A percentile compares a stretch with the other conserved stretches of the same genome.
Conservation (phyloP, 2,797 vertebrate genomes). For the Myiotriccus ornatus region DNA sequence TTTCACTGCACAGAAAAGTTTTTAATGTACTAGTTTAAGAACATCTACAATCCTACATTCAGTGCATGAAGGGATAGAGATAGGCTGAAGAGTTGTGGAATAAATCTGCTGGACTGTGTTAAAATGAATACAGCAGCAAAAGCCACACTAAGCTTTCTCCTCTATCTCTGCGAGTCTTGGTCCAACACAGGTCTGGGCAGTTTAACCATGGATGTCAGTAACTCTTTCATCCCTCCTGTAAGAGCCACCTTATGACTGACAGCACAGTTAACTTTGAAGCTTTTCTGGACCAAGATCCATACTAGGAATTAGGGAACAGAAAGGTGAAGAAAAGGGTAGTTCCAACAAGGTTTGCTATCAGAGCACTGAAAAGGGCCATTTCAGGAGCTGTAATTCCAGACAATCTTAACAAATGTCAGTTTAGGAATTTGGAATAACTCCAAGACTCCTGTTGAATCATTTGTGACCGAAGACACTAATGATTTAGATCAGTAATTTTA, state of each 20-base stretch:
- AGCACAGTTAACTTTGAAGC: background rate
- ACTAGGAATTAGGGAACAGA: background rate
- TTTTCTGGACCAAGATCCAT: background rate
- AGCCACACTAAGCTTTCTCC: background rate
- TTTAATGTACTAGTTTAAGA: background rate
- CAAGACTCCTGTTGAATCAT: background rate
- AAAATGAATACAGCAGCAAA: background rate
- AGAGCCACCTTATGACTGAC: background rate
- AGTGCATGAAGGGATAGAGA: background rate
- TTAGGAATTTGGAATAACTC: background rate
- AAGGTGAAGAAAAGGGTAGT: background rate
- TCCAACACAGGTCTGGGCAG: background rate
- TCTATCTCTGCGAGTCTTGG: background rate
- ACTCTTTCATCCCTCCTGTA: accelerated
- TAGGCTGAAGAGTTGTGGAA: background rate
- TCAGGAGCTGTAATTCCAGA: background rate
- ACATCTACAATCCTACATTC: background rate
- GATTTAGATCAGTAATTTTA: background rate
- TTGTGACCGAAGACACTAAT: background rate
- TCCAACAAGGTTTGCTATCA: background rate
- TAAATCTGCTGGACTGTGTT: background rate
- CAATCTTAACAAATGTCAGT: background rate
- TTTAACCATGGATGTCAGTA: background rate
- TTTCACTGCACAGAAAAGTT: background rate
- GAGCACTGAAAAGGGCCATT: background rate